Conservation (phyloP, 2,113 vertebrate genomes). For the Sminthopsis crassicaudata region DNA sequence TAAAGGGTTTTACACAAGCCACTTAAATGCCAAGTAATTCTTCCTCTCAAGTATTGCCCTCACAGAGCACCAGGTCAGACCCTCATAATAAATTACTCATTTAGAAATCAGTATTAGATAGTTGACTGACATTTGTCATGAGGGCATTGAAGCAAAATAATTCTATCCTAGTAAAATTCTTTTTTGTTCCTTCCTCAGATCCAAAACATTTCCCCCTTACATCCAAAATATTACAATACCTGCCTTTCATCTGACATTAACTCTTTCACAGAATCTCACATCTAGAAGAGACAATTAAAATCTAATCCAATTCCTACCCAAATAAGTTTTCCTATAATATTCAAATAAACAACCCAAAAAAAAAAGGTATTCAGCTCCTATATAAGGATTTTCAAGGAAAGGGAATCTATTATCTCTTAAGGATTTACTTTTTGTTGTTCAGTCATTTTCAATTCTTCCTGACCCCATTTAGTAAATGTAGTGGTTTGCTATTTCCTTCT, state of each 20-base stretch:
- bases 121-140: background rate
- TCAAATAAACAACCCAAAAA: background rate
- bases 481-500: too few species aligned
- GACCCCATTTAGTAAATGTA: too few species aligned
- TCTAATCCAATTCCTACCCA: background rate
- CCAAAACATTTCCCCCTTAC: background rate
- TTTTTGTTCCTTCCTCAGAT: constrained; percentile 9
- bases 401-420: background rate
- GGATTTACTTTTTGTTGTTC: too few species aligned
- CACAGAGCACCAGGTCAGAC: constrained; percentile 6
- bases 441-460: too few species aligned
- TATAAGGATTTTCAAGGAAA: background rate
- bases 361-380: background rate
- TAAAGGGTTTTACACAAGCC: constrained; percentile 34
- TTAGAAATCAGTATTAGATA: constrained; percentile 29
- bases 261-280: background rate
- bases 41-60: constrained; percentile 20
- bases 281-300: background rate
- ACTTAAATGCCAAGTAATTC: background rate
- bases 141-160: background rate
- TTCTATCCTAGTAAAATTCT: background rate
- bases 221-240: background rate
- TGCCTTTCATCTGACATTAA: background rate
- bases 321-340: background rate
- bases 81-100: background rate